Evolutionary conservation across 2,797 vertebrate species (phyloP).

Genomic region (Fratercula arctica): DNA sequence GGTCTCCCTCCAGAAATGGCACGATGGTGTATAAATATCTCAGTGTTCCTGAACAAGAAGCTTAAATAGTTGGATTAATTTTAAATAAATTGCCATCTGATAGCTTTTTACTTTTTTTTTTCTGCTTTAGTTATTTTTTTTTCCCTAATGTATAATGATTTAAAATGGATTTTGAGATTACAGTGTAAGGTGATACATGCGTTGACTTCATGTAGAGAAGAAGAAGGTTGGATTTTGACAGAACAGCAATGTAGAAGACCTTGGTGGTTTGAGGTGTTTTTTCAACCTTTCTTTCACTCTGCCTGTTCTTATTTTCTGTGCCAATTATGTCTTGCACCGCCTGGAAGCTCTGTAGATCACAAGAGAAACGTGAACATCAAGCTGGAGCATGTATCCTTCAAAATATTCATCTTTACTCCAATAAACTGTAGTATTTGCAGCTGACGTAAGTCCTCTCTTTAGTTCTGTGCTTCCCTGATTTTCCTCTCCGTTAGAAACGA

Average conservation of each 20-base stretch:
- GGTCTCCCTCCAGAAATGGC: neutral
- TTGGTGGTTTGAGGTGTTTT: neutral
- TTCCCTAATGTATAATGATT: neutral
- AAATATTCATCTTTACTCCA: neutral
- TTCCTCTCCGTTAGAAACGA: neutral
- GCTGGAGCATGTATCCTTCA: neutral
- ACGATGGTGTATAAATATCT: neutral
- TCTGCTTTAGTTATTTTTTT: neutral
- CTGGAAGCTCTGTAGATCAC: neutral
- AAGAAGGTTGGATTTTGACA: neutral
- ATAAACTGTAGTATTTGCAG: neutral
- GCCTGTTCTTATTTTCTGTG: neutral
- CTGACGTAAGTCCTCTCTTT: neutral
- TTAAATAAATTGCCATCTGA: neutral
- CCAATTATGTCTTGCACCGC: fast-evolving
- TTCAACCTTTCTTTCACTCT: neutral
- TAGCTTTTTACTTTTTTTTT: neutral
- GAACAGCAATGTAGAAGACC: neutral
- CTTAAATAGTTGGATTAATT: neutral
- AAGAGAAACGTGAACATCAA: neutral
- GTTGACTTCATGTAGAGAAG: neutral
- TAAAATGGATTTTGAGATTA: neutral
- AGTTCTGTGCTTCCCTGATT: neutral
- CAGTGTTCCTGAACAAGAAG: neutral
- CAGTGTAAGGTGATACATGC: fast-evolving